These are phyloP conservation scores for Serripes groenlandicus DNA, from an alignment of 2,888 invertebrate genomes.

Conservation along the genomic window DNA sequence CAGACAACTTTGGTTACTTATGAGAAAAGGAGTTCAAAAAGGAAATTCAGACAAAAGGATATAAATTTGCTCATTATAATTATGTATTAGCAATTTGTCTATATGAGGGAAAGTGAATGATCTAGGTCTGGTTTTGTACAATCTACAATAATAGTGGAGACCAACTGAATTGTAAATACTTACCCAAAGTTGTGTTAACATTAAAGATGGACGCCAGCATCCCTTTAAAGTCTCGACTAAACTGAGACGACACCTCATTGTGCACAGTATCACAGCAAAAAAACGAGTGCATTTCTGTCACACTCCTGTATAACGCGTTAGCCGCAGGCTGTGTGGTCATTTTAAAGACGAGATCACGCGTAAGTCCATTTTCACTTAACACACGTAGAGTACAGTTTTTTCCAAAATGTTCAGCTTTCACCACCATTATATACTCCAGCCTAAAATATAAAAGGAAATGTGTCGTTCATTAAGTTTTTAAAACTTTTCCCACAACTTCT, in stretches of 20 bases:
- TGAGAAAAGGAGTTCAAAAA: too few species aligned
- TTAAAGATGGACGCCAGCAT: constrained; percentile 96
- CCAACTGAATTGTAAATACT: constrained; percentile 33
- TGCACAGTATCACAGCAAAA: constrained; percentile 97
- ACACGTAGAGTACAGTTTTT: constrained; percentile 81
- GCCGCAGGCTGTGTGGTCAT: constrained; percentile 93
- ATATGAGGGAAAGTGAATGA: not conserved
- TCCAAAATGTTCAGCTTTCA: constrained; percentile 83
- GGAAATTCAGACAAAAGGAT: too few species aligned
- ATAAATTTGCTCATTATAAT: too few species aligned
- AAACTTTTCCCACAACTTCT: too few species aligned
- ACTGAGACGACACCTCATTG: constrained; percentile 95
- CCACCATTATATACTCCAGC: constrained; percentile 83
- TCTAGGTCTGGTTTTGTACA: not conserved
- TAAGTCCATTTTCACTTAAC: constrained; percentile 79
- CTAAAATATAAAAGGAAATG: constrained; percentile 78
- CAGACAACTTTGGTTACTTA: too few species aligned
- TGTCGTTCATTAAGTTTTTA: too few species aligned
- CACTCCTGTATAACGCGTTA: constrained; percentile 91
- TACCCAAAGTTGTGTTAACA: constrained; percentile 88
- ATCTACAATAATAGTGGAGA: not conserved
- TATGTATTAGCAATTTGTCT: too few species aligned
- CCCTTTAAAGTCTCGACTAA: constrained; percentile 95
- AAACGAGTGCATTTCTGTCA: constrained; percentile 97
- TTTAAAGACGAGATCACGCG: constrained; percentile 90